phyloP scores from a whole-genome alignment of 2,113 vertebrate genomes.

The Pithys albifrons region DNA sequence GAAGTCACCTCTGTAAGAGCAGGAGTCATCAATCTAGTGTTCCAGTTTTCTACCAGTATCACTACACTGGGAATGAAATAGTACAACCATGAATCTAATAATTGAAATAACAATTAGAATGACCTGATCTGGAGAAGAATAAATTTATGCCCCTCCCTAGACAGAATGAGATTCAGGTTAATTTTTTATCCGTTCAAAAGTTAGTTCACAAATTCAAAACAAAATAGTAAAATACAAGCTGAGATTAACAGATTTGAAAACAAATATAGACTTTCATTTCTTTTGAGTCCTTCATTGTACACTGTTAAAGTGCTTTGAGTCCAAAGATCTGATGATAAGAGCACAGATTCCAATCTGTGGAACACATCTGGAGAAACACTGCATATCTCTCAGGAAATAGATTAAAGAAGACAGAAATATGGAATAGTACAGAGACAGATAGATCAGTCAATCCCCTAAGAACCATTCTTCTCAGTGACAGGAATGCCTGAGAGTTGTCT shows the following conservation, averaged over 20 bases:
- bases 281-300: not conserved
- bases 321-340: not conserved
- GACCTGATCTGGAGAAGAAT: not conserved
- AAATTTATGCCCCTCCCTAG: not conserved
- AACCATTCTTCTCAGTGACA: not conserved
- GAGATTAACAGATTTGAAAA: not conserved
- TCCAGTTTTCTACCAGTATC: not conserved
- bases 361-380: not conserved
- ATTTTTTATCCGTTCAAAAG: not conserved
- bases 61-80: not conserved
- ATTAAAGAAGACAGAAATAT: not conserved
- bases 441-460: not conserved
- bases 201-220: not conserved
- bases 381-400: not conserved
- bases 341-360: not conserved
- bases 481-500: not conserved
- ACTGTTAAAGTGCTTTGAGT: not conserved
- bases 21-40: not conserved
- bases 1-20: not conserved
- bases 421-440: not conserved
- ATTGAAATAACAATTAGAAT: not conserved
- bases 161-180: not conserved
- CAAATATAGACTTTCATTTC: not conserved
- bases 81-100: not conserved
- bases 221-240: not conserved